Evolutionary conservation across 2,113 vertebrate genomes (phyloP).

Genomic region (Eurystomus gularis): DNA sequence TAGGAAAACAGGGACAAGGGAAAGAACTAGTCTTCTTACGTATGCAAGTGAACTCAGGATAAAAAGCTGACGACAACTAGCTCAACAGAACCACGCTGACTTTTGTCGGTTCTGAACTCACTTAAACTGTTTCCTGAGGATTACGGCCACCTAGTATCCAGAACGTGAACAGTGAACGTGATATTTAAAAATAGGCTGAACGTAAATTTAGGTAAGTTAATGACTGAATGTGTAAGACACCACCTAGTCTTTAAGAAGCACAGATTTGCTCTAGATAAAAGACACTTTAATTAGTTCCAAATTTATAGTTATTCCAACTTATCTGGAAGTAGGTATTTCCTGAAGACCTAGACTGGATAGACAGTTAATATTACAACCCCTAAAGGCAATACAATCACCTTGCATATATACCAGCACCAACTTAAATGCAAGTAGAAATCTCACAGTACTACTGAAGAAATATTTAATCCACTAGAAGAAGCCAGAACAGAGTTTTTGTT

Average conservation of each 20-base stretch:
- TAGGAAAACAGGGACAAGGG: not conserved
- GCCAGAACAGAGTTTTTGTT: not conserved
- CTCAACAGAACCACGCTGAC: not conserved
- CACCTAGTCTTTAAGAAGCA: not conserved
- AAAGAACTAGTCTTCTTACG: not conserved
- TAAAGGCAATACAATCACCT: not conserved
- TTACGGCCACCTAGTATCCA: not conserved
- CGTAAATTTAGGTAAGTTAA: not conserved
- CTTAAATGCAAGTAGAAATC: not conserved
- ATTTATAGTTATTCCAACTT: not conserved
- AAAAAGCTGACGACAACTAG: not conserved
- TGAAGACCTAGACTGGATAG: not conserved
- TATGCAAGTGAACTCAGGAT: not conserved
- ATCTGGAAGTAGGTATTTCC: not conserved
- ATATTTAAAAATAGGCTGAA: not conserved
- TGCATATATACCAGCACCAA: not conserved
- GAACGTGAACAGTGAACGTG: not conserved
- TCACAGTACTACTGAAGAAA: not conserved
- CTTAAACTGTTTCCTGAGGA: not conserved
- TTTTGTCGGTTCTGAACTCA: not conserved
- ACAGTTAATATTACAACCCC: not conserved
- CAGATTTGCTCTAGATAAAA: not conserved
- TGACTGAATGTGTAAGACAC: not conserved
- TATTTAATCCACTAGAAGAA: not conserved
- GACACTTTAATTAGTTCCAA: not conserved